phyloP scores from a whole-genome alignment of 2,797 vertebrate species.

The Microcaecilia unicolor region DNA sequence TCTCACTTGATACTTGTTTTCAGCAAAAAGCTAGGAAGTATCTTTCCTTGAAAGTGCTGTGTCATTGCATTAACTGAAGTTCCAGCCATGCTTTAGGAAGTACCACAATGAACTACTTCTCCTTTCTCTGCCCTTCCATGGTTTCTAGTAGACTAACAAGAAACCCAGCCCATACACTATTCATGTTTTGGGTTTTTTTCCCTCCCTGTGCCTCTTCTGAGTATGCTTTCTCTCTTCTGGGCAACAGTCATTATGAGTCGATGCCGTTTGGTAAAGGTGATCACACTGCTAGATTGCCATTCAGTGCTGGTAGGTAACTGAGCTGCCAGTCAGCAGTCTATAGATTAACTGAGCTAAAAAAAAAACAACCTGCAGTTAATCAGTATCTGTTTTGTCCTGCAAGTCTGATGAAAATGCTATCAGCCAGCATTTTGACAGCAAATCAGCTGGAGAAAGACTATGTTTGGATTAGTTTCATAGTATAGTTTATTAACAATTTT shows the following conservation, averaged over 20 bases:
- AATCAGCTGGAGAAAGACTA: no score
- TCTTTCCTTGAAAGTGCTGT: conserved; percentile 63
- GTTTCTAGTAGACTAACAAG: conserved; percentile 12
- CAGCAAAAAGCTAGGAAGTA: conserved; percentile 32
- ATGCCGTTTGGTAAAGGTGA: conserved; percentile 61
- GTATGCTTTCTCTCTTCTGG: conserved; percentile 6
- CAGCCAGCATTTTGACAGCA: no score
- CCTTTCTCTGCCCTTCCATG: conserved; percentile 25
- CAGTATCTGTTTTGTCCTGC: conserved; percentile 6
- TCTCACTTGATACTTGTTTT: conserved; percentile 23
- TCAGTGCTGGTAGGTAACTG: conserved; percentile 56
- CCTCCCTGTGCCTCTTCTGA: conserved; percentile 18
- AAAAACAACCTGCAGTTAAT: conserved; percentile 26
- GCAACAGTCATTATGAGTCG: conserved; percentile 47
- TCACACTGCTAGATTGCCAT: conserved; percentile 65
- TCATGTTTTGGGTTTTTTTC: conserved; percentile 27
- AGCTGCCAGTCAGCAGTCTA: conserved; percentile 8
- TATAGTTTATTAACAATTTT: no score
- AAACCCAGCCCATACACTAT: conserved; percentile 18
- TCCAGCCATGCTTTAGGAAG: conserved; percentile 54
- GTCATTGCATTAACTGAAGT: conserved; percentile 63
- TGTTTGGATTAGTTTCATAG: no score
- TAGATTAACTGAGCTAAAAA: conserved; percentile 8
- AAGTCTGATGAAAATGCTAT: no score
- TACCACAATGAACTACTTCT: conserved; percentile 37